phyloP scores from a whole-genome alignment of 2,888 invertebrate species.

The Globia sparganii region DNA sequence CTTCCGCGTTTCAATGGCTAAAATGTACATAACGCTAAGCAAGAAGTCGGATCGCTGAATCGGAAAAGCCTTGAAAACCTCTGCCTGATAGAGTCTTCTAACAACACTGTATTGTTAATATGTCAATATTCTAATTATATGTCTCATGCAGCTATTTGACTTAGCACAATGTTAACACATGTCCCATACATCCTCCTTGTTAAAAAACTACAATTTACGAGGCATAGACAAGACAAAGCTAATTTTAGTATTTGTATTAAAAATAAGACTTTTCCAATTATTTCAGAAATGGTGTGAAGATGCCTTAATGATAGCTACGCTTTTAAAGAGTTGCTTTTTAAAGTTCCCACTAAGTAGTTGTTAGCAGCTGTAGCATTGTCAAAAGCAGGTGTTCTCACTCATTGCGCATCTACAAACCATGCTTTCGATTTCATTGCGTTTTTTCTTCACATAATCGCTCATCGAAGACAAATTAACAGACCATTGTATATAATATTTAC shows the following conservation, averaged over 20 bases:
- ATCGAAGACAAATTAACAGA: slow-evolving; percentile 64
- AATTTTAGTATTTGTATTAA: slow-evolving; percentile 36
- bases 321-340: slow-evolving; percentile 37
- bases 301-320: slow-evolving; percentile 39
- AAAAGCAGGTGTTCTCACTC: slow-evolving; percentile 66
- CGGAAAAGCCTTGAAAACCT: background rate
- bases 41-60: background rate
- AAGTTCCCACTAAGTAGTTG: slow-evolving; percentile 32
- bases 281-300: slow-evolving; percentile 45
- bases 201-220: slow-evolving; percentile 29
- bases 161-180: slow-evolving; percentile 6
- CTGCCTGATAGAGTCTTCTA: slow-evolving; percentile 15
- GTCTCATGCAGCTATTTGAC: background rate
- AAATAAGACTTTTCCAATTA: slow-evolving; percentile 46
- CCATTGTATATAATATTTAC: slow-evolving; percentile 54
- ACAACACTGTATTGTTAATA: background rate
- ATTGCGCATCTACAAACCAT: slow-evolving; percentile 52
- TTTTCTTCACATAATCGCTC: slow-evolving; percentile 61
- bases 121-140: slow-evolving; percentile 36
- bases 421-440: slow-evolving; percentile 71
- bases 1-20: background rate
- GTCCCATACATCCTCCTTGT: background rate
- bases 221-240: slow-evolving; percentile 31
- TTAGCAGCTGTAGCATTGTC: slow-evolving; percentile 65
- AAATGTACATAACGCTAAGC: background rate